Conservation (phyloP, 1,140 invertebrate species). For the Wiebesia pumilae region DNA sequence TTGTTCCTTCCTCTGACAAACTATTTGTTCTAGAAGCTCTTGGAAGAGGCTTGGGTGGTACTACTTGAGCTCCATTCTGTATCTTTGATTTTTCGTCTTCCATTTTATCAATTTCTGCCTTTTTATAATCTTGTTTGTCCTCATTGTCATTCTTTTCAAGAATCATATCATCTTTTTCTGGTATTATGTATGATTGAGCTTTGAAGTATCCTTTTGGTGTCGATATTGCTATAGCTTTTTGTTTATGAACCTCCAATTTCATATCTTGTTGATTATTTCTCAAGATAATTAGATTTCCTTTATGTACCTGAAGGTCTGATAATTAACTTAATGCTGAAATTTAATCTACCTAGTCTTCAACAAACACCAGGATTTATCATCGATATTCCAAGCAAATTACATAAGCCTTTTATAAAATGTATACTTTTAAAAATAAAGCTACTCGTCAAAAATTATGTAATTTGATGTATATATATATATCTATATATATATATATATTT, state of each 20-base stretch:
- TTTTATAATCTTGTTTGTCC: constrained; percentile 58
- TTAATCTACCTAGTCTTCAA: constrained; percentile 1
- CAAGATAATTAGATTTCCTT: constrained; percentile 71
- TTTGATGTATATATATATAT: no score
- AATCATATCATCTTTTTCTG: constrained; percentile 63
- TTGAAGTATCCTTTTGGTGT: constrained; percentile 68
- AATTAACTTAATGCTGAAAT: constrained; percentile 60
- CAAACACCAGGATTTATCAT: constrained; percentile 18
- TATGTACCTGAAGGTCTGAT: constrained; percentile 70
- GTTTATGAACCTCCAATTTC: constrained; percentile 65
- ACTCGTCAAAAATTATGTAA: not conserved
- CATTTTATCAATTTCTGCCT: constrained; percentile 59
- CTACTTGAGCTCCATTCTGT: constrained; percentile 67
- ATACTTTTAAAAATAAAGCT: constrained; percentile 17
- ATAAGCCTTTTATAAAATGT: constrained; percentile 9
- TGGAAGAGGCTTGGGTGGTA: constrained; percentile 86
- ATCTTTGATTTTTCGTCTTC: constrained; percentile 69
- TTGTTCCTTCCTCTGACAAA: constrained; percentile 73
- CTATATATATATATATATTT: not conserved
- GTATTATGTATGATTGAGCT: constrained; percentile 57
- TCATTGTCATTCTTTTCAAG: constrained; percentile 59
- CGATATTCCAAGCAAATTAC: constrained; percentile 42
- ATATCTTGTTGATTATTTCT: constrained; percentile 70
- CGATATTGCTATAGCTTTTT: constrained; percentile 65
- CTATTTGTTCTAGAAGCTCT: constrained; percentile 80